phyloP scores from a whole-genome alignment of 2,797 vertebrate genomes.

The Pseudomugil gertrudae region DNA sequence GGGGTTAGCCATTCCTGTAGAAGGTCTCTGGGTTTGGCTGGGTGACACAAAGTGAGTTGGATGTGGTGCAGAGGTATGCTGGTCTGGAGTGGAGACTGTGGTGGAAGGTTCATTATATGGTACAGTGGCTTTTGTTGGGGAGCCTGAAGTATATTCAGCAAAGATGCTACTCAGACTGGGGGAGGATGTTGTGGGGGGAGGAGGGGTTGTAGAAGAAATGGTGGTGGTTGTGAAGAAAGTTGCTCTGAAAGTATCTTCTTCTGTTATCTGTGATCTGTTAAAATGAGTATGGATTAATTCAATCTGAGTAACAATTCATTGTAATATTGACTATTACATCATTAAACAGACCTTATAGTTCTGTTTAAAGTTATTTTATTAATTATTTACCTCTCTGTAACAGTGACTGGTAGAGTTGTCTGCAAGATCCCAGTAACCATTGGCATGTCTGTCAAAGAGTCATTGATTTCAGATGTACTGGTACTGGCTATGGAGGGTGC shows the following conservation, averaged over 20 bases:
- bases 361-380: not conserved
- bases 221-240: slow-evolving; percentile 24
- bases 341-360: not conserved
- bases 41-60: slow-evolving; percentile 24
- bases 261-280: slow-evolving; percentile 53
- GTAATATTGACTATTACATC: not conserved
- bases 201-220: slow-evolving; percentile 20
- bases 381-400: slow-evolving; percentile 60
- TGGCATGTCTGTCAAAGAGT: slow-evolving; percentile 42
- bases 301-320: not conserved
- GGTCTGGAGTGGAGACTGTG: slow-evolving; percentile 20
- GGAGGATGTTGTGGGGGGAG: slow-evolving; percentile 38
- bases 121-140: slow-evolving; percentile 46
- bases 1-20: slow-evolving; percentile 39
- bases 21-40: slow-evolving; percentile 44
- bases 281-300: slow-evolving; percentile 8
- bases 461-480: slow-evolving; percentile 59
- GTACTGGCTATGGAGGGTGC: slow-evolving; percentile 48
- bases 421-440: slow-evolving; percentile 37
- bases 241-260: slow-evolving; percentile 47
- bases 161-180: slow-evolving; percentile 47
- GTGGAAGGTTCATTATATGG: slow-evolving; percentile 52
- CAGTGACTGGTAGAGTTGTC: slow-evolving; percentile 46
- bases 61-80: slow-evolving; percentile 27
- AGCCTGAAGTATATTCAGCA: slow-evolving; percentile 29